These are phyloP conservation scores for Lophius piscatorius DNA, from an alignment of 2,113 vertebrate genomes.

Conservation along the genomic window DNA sequence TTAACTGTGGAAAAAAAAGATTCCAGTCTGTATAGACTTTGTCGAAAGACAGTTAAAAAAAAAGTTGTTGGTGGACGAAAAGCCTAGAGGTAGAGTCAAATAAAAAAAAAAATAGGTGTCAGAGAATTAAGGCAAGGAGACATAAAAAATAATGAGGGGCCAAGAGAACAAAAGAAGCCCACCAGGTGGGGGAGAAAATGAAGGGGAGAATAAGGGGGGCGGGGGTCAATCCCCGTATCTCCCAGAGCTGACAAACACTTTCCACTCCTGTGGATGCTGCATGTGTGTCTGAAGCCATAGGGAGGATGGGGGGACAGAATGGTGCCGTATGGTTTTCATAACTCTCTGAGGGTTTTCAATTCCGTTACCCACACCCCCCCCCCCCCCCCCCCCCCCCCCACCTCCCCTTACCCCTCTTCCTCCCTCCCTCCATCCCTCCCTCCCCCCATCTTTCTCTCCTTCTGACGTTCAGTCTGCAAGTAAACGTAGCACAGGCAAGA, in stretches of 20 bases:
- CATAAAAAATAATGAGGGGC: neutral
- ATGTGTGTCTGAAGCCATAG: constrained; percentile 37
- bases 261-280: constrained; percentile 67
- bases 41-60: constrained; percentile 16
- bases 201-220: constrained; percentile 9
- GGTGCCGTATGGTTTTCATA: constrained; percentile 77
- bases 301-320: constrained; percentile 56
- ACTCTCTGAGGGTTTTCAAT: constrained; percentile 54
- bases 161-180: too few relatives aligned
- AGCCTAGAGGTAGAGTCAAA: constrained; percentile 6
- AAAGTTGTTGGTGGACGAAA: neutral
- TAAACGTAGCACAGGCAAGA: constrained; percentile 59
- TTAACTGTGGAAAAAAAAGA: constrained; percentile 52
- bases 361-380: constrained; percentile 9
- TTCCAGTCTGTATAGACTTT: constrained; percentile 41
- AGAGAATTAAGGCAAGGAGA: neutral
- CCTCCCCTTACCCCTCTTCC: constrained; percentile 62
- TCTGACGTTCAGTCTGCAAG: constrained; percentile 64
- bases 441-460: constrained; percentile 51
- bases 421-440: constrained; percentile 70
- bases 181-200: constrained; percentile 6
- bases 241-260: constrained; percentile 64
- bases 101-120: constrained; percentile 10
- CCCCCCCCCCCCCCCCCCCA: constrained; percentile 45
- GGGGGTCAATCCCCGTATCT: constrained; percentile 49